A percentile compares a stretch with the other conserved stretches of the same genome.
These are phyloP conservation scores for Bugulina stolonifera DNA, from an alignment of 2,888 invertebrate species.

Conservation along the genomic window DNA sequence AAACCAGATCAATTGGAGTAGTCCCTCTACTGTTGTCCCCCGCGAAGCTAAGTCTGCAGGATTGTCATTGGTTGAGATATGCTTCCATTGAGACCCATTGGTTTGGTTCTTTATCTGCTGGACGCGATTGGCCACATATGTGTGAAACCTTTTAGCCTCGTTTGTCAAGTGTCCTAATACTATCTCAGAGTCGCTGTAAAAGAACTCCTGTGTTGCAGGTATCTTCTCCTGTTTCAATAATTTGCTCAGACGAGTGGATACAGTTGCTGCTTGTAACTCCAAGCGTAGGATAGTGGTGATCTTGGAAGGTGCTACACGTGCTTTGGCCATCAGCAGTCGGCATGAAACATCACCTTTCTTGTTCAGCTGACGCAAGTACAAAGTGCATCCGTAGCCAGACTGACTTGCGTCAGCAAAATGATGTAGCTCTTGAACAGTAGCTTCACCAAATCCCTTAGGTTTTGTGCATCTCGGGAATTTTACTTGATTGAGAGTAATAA, in stretches of 20 bases:
- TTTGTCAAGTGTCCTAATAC: slow-evolving; percentile 29
- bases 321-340: background rate
- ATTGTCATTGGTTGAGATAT: background rate
- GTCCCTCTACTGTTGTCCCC: background rate
- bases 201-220: no score
- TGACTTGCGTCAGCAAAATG: background rate
- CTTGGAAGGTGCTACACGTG: background rate
- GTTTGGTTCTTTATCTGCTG: background rate
- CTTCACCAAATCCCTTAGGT: background rate
- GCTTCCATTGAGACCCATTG: background rate
- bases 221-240: no score
- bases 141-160: slow-evolving; percentile 32
- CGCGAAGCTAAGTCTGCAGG: background rate
- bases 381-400: background rate
- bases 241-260: no score
- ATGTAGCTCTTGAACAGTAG: background rate
- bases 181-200: slow-evolving; percentile 27
- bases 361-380: background rate
- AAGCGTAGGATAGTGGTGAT: background rate
- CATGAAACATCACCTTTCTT: background rate
- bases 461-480: background rate
- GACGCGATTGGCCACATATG: background rate
- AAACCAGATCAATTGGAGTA: background rate
- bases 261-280: background rate
- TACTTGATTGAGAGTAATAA: background rate